Conservation (phyloP, 1,140 invertebrate species). For the Phenacoccus solenopsis region DNA sequence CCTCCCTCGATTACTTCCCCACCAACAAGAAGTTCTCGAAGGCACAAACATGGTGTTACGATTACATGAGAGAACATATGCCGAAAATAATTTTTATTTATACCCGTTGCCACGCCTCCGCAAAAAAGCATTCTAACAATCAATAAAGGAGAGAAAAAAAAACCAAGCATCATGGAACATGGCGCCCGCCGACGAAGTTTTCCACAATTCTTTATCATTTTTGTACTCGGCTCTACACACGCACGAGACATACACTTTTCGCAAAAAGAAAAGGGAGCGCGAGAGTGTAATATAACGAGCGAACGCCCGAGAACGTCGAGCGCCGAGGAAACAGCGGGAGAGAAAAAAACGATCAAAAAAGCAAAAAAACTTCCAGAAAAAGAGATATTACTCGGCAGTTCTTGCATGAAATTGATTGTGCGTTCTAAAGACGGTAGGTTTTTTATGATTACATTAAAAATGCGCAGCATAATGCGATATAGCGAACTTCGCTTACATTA, state of each 20-base stretch:
- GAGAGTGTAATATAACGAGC: no score
- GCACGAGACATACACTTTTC: no score
- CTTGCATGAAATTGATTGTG: constrained; percentile 12
- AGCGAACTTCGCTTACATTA: constrained; percentile 2
- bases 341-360: not conserved
- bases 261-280: no score
- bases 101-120: not conserved
- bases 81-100: not conserved
- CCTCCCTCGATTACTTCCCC: no score
- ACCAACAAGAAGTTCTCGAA: no score
- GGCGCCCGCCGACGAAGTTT: not conserved
- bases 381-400: constrained; percentile 11
- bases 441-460: constrained; percentile 17
- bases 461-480: constrained; percentile 17
- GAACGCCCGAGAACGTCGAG: no score
- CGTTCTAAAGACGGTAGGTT: constrained; percentile 4
- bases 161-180: not conserved
- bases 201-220: not conserved
- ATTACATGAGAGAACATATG: no score
- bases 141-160: not conserved
- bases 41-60: no score
- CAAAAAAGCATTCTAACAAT: not conserved
- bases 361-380: not conserved
- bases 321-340: no score
- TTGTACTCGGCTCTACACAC: no score